phyloP scores from a whole-genome alignment of 2,797 vertebrate species.

The Atherinosoma microstoma region DNA sequence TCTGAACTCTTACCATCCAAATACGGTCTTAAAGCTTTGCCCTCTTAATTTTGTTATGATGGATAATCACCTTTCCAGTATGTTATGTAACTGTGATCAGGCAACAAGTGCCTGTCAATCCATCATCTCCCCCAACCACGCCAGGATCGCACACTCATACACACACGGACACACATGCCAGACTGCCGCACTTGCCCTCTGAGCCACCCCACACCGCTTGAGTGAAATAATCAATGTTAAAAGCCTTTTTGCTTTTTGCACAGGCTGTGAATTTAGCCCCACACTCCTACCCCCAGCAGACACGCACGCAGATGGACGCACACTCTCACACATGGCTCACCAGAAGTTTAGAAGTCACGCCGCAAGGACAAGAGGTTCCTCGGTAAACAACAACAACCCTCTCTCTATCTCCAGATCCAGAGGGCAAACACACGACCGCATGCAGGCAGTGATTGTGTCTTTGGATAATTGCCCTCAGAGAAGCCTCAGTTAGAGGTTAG shows the following conservation, averaged over 20 bases:
- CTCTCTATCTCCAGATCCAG: constrained; percentile 23
- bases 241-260: constrained; percentile 81
- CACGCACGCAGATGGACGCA: constrained; percentile 36
- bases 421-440: constrained; percentile 20
- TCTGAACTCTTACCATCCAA: not conserved
- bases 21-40: not conserved
- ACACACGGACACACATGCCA: constrained; percentile 29
- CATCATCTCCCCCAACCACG: constrained; percentile 37
- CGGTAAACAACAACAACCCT: constrained; percentile 71
- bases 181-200: constrained; percentile 30
- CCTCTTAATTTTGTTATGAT: constrained; percentile 23
- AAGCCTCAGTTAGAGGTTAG: constrained; percentile 30
- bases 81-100: constrained; percentile 57
- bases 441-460: constrained; percentile 48
- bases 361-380: constrained; percentile 74
- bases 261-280: constrained; percentile 72
- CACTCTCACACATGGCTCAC: constrained; percentile 40
- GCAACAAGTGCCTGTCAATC: constrained; percentile 42
- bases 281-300: constrained; percentile 54
- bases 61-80: constrained; percentile 37
- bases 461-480: constrained; percentile 59
- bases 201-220: constrained; percentile 47
- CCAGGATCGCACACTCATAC: constrained; percentile 1
- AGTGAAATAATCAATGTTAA: constrained; percentile 85
- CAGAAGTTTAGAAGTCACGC: constrained; percentile 80